Evolutionary conservation across 2,888 invertebrate species (phyloP), one percentile per base, ranked within the genome.

Genomic region (Eupithecia subumbrata): DNA sequence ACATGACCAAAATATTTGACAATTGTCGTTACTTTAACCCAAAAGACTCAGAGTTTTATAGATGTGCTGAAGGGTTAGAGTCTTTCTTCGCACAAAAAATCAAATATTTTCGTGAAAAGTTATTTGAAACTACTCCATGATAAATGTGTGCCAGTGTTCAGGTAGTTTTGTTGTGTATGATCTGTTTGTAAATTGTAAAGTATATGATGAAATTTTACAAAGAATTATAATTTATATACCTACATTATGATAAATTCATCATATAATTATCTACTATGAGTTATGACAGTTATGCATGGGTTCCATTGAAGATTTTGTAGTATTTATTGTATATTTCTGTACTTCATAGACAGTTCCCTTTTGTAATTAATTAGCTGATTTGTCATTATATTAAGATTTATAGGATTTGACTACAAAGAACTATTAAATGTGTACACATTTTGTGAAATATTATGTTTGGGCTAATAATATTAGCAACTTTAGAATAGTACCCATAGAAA

Each of bases 11-110:
- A 94, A 98, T 99, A 89, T 99, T 99, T 93, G 99, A 99, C 95
- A 99, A 99, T 94, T 99, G 99, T 95, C 97, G 99, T 82, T 98
- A 98, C 90, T 99, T 99, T 95, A 99, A 99, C 94, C 98, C 98
- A 77, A 97, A 98, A 88, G 98, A 98, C 91, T 98, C 99, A 25
- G 98, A 98, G 79, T 99, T 99, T 94, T 99, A 98, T 95, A 97
- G 98, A 87, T 99, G 99, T 95, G 99, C 99, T 34, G 99, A 99
- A 90, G 97, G 98, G 73, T 95, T 99, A 80, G 99, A 99, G 95
- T 97, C 98, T 78, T 99, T 97, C 92, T 99, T 99, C 95, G 98
- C 98, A 90, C 97, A 98, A 94, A 98, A 98, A 96, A 97, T 98
- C 82, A 98, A 98, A 95, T 96, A 96, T 92, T 96, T 98, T 90